Percentiles rank a stretch among this genome's conserved stretches.
Conservation (phyloP, 2,888 invertebrate genomes). For the Coleophora deauratella region DNA sequence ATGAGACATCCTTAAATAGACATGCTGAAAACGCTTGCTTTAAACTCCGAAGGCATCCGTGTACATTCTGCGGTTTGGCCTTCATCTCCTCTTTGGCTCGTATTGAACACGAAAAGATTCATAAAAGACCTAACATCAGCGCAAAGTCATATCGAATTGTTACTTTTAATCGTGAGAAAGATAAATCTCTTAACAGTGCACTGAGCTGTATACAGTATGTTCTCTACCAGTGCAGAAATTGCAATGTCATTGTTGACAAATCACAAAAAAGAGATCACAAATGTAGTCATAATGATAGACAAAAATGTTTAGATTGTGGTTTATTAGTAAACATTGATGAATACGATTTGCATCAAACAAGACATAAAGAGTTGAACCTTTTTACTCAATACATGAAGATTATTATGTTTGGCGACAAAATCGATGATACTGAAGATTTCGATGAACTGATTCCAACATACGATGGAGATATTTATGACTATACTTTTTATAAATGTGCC, state of each 20-base stretch:
- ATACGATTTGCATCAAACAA: slow-evolving; percentile 30
- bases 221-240: slow-evolving; percentile 48
- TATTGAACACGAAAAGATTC: slow-evolving; percentile 35
- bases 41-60: slow-evolving; percentile 30
- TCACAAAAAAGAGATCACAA: slow-evolving; percentile 23
- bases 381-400: slow-evolving; percentile 41
- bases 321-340: slow-evolving; percentile 30
- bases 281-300: slow-evolving; percentile 29
- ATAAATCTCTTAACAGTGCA: slow-evolving; percentile 27
- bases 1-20: slow-evolving; percentile 27
- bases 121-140: slow-evolving; percentile 21
- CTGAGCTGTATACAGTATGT: slow-evolving; percentile 29
- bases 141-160: slow-evolving; percentile 36
- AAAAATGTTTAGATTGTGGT: slow-evolving; percentile 39
- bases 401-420: slow-evolving; percentile 34
- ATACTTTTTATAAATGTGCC: slow-evolving; percentile 41
- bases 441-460: slow-evolving; percentile 22
- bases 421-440: slow-evolving; percentile 3
- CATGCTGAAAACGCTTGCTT: slow-evolving; percentile 33
- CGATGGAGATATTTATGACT: slow-evolving; percentile 38
- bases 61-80: slow-evolving; percentile 36
- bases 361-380: slow-evolving; percentile 33
- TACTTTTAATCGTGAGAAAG: slow-evolving; percentile 35
- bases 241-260: slow-evolving; percentile 36
- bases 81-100: slow-evolving; percentile 30